phyloP scores from a whole-genome alignment of 1,140 invertebrate species.

The Procambarus clarkii region DNA sequence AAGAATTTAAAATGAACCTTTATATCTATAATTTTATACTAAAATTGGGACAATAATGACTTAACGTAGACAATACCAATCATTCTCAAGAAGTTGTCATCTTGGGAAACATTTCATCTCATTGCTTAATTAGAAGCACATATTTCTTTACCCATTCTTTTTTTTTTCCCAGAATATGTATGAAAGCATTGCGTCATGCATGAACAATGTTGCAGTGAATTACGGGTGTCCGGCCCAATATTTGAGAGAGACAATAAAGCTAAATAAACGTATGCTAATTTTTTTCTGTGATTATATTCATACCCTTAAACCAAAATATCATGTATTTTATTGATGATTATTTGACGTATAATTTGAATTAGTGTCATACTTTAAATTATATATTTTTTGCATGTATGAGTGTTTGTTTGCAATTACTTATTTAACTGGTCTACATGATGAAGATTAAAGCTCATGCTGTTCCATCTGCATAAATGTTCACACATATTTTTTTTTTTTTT shows the following conservation, averaged over 20 bases:
- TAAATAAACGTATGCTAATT: constrained; percentile 60
- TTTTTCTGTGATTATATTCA: constrained; percentile 57
- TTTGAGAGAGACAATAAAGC: constrained; percentile 68
- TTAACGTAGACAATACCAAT: constrained; percentile 28
- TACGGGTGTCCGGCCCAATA: constrained; percentile 52
- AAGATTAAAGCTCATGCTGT: too few species aligned
- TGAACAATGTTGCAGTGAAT: constrained; percentile 52
- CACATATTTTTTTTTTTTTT: too few species aligned
- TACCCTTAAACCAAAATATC: constrained; percentile 2
- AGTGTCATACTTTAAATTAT: too few species aligned
- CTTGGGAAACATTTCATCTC: background rate
- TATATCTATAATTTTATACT: background rate
- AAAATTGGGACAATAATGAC: constrained; percentile 48
- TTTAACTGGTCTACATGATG: too few species aligned
- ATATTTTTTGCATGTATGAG: too few species aligned
- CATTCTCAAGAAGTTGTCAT: constrained; percentile 23
- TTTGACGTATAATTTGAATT: too few species aligned
- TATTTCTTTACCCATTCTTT: constrained; percentile 31
- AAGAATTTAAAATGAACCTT: background rate
- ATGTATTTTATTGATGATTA: too few species aligned
- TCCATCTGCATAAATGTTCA: too few species aligned
- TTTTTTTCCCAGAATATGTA: background rate
- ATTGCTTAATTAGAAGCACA: constrained; percentile 33
- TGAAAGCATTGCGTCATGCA: constrained; percentile 40
- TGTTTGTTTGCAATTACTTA: too few species aligned